Evolutionary conservation across 2,797 vertebrate genomes (phyloP).

Genomic region (Hafferia zeledoni): DNA sequence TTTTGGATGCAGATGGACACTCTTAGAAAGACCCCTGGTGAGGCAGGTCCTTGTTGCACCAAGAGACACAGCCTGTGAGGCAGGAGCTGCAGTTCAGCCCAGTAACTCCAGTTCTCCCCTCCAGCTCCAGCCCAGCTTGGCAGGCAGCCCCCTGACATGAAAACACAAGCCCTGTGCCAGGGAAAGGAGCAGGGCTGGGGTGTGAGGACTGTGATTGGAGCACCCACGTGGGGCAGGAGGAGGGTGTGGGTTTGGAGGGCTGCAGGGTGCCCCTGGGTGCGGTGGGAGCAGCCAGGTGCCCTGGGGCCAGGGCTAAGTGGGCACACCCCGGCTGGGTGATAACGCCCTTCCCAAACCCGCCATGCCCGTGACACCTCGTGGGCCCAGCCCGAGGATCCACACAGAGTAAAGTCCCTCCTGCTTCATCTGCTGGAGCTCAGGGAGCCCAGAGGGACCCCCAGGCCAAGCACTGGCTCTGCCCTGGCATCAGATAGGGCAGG

Average conservation of each 20-base stretch:
- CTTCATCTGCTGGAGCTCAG: rapidly evolving
- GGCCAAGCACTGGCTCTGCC: neutral
- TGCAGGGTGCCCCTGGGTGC: neutral
- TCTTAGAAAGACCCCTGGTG: neutral
- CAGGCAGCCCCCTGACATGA: neutral
- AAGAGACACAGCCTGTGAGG: rapidly evolving
- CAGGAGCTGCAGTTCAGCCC: neutral
- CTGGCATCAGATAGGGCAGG: neutral
- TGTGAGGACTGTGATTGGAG: rapidly evolving
- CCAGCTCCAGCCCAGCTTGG: neutral
- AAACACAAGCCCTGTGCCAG: neutral
- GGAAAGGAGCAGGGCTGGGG: neutral
- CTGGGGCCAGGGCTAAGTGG: neutral
- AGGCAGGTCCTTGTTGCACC: neutral
- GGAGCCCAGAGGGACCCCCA: neutral
- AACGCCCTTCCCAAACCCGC: neutral
- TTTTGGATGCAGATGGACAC: neutral
- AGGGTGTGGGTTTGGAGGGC: neutral
- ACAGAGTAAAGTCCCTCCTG: rapidly evolving
- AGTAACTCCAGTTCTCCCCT: neutral
- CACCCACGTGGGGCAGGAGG: rapidly evolving
- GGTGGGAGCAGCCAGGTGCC: neutral
- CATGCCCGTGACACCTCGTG: neutral
- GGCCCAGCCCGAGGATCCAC: neutral
- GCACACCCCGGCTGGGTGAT: neutral